A percentile compares a stretch with the other conserved stretches of the same genome.
These are phyloP conservation scores for Nezara viridula DNA, from an alignment of 2,888 invertebrate species.

Conservation along the genomic window DNA sequence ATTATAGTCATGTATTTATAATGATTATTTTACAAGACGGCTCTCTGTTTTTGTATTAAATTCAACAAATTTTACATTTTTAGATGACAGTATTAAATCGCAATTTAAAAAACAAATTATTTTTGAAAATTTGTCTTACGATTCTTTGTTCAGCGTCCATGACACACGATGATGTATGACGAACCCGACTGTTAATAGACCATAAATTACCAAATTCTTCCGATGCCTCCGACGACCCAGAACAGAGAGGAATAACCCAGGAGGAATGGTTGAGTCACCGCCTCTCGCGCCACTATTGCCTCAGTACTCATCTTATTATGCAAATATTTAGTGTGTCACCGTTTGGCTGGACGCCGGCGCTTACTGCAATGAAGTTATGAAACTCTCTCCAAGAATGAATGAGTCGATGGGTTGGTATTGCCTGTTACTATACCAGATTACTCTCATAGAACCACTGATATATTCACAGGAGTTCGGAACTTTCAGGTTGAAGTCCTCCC, in stretches of 20 bases:
- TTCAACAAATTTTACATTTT: too few relatives aligned
- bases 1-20: too few relatives aligned
- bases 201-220: background rate
- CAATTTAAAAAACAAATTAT: too few relatives aligned
- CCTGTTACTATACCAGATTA: background rate
- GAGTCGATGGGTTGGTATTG: background rate
- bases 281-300: background rate
- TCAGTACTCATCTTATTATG: constrained; percentile 45
- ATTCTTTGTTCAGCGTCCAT: too few relatives aligned
- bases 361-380: background rate
- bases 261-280: background rate
- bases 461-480: too few relatives aligned
- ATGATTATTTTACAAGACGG: too few relatives aligned
- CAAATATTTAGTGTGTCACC: constrained; percentile 29
- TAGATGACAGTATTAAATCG: too few relatives aligned
- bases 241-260: background rate
- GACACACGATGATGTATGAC: background rate
- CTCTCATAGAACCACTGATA: too few relatives aligned
- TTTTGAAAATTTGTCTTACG: too few relatives aligned
- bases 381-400: constrained; percentile 18
- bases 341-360: constrained; percentile 17
- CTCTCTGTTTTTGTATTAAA: too few relatives aligned
- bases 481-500: too few relatives aligned
- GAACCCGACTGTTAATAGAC: background rate
- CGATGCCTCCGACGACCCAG: background rate